Percentiles rank a stretch among this genome's conserved stretches.
Evolutionary conservation across 2,797 vertebrate genomes (phyloP).

Genomic region (Lepus oiostolus): DNA sequence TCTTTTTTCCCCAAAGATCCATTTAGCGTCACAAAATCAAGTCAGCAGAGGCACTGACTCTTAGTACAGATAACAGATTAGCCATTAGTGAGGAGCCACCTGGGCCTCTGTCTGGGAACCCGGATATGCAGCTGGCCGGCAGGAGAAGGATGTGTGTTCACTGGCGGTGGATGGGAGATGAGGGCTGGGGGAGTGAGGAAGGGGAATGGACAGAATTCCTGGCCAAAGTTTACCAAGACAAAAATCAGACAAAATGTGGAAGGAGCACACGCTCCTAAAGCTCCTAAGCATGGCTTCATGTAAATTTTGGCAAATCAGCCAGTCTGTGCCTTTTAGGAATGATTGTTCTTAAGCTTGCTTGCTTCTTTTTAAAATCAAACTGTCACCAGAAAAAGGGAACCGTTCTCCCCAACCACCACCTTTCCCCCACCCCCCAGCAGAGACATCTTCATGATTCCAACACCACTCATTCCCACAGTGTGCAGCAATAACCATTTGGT

Average conservation of each 20-base stretch:
- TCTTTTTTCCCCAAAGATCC: background rate
- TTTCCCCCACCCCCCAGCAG: background rate
- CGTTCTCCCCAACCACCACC: accelerated
- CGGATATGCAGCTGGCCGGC: accelerated
- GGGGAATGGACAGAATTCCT: conserved; percentile 25
- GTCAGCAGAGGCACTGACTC: conserved; percentile 42
- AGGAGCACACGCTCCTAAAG: background rate
- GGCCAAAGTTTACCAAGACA: background rate
- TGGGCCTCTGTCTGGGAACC: conserved; percentile 21
- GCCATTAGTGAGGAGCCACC: conserved; percentile 63
- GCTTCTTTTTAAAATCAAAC: background rate
- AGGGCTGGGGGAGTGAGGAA: background rate
- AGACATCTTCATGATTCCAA: background rate
- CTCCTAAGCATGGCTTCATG: background rate
- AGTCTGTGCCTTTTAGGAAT: conserved; percentile 53
- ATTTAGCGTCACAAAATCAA: background rate
- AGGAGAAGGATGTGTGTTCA: conserved; percentile 14
- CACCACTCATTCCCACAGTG: background rate
- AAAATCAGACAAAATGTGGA: conserved; percentile 20
- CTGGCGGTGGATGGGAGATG: conserved; percentile 8
- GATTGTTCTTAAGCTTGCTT: background rate
- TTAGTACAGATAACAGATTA: conserved; percentile 3
- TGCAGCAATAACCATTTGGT: background rate
- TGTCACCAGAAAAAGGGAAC: background rate
- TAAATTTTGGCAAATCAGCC: background rate